Evolutionary conservation across 1,140 invertebrate species (phyloP).

Genomic region (Drosophila asahinai): DNA sequence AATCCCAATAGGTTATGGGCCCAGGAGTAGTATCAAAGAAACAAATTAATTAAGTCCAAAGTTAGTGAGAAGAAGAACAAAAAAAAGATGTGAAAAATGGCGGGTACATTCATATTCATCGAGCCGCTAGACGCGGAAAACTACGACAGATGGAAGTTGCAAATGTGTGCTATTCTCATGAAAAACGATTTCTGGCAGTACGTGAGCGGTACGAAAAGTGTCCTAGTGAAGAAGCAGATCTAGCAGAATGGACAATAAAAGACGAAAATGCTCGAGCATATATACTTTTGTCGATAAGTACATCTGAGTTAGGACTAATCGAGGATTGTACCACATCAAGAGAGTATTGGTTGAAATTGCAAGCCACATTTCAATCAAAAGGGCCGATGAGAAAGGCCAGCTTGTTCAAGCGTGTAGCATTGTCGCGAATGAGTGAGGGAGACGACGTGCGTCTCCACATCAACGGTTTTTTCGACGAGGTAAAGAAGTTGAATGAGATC

Average conservation of each 20-base stretch:
- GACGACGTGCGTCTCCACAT: not conserved
- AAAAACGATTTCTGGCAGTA: constrained; percentile 5
- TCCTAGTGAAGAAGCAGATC: too few relatives aligned
- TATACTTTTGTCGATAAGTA: not conserved
- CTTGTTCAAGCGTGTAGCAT: constrained; percentile 1
- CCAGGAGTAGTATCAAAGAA: too few relatives aligned
- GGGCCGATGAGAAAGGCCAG: not conserved
- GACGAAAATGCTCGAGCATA: not conserved
- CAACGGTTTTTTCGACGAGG: not conserved
- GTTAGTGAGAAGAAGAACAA: not conserved
- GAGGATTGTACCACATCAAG: not conserved
- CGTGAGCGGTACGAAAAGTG: not conserved
- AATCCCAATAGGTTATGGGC: too few relatives aligned
- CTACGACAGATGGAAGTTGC: constrained; percentile 1
- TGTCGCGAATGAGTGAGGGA: not conserved
- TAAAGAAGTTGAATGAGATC: not conserved
- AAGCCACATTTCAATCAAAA: not conserved
- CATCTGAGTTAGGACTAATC: not conserved
- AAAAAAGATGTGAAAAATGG: not conserved
- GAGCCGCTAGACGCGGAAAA: not conserved
- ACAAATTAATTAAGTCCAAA: too few relatives aligned
- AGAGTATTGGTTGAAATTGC: not conserved
- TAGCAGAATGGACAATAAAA: not conserved
- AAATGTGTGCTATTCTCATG: not conserved
- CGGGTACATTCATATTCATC: not conserved